phyloP scores from a whole-genome alignment of 2,113 vertebrate species.

The Gopherus evgoodei region DNA sequence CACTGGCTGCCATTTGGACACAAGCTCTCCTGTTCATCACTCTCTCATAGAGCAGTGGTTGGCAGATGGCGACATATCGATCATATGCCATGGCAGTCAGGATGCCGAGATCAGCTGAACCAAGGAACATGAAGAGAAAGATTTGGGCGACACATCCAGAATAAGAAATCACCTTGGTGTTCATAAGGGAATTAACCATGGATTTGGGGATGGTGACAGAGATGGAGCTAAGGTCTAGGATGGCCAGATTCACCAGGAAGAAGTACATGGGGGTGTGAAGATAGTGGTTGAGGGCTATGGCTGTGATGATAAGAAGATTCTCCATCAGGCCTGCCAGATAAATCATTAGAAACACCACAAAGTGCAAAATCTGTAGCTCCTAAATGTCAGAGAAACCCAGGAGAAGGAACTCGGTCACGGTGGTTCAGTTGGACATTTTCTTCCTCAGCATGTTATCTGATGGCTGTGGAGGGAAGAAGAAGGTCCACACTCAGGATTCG shows the following conservation, averaged over 20 bases:
- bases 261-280: neutral
- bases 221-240: neutral
- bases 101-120: neutral
- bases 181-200: neutral
- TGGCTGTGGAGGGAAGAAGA: neutral
- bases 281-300: too few species aligned
- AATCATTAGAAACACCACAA: too few species aligned
- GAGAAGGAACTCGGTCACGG: too few species aligned
- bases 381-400: too few species aligned
- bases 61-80: too few species aligned
- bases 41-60: too few species aligned
- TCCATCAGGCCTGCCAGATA: too few species aligned
- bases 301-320: too few species aligned
- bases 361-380: too few species aligned
- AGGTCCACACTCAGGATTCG: neutral
- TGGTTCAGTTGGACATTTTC: too few species aligned
- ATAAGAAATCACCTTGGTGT: neutral
- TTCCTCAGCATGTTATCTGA: fast-evolving
- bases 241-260: neutral
- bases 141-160: neutral
- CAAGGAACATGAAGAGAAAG: neutral
- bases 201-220: neutral
- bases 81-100: neutral
- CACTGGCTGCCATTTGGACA: neutral
- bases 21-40: too few species aligned